A percentile compares a stretch with the other conserved stretches of the same genome.
phyloP scores from a whole-genome alignment of 2,113 vertebrate species.

The Ceyx margarethae region DNA sequence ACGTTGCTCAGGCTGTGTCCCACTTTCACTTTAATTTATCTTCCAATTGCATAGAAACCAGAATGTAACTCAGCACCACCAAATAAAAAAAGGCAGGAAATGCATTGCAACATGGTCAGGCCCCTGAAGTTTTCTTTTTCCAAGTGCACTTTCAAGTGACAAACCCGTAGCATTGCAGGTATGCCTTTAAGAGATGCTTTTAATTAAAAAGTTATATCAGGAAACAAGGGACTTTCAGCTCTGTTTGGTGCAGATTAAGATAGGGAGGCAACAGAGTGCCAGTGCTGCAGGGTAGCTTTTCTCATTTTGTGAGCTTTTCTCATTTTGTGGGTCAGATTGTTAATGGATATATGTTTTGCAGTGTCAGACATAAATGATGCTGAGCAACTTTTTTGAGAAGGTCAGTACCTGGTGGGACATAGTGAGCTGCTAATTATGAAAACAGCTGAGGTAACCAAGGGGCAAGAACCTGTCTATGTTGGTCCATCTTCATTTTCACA shows the following conservation, averaged over 20 bases:
- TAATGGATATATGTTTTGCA: background rate
- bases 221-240: background rate
- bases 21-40: background rate
- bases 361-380: background rate
- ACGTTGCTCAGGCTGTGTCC: background rate
- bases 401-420: background rate
- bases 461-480: background rate
- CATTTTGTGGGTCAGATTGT: background rate
- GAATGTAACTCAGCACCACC: background rate
- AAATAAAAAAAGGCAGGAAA: background rate
- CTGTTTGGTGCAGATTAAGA: background rate
- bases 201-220: background rate
- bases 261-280: background rate
- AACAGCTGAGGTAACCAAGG: background rate
- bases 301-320: rapidly evolving
- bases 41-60: background rate
- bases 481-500: background rate
- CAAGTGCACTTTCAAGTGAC: background rate
- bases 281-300: background rate
- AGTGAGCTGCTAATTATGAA: background rate
- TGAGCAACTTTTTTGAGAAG: background rate
- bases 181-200: background rate
- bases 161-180: background rate
- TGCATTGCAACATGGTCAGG: background rate
- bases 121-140: background rate